Percentiles rank a stretch among this genome's conserved stretches.
Conservation (phyloP, 2,113 vertebrate species). For the Garra rufa region DNA sequence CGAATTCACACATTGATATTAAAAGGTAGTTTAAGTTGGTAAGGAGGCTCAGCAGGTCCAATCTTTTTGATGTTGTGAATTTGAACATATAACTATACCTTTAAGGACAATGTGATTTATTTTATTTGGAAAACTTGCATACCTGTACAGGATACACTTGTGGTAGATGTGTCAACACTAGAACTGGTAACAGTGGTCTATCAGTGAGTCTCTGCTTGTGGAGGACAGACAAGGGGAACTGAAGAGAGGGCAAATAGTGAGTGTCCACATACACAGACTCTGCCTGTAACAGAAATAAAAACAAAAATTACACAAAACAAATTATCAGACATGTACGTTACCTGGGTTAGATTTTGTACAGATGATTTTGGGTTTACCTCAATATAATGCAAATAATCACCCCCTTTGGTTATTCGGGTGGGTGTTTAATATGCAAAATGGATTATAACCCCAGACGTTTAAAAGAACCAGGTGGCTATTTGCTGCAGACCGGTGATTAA, state of each 20-base stretch:
- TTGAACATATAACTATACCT: too few relatives aligned
- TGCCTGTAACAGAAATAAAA: too few relatives aligned
- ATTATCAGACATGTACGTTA: background rate
- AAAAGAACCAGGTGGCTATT: too few relatives aligned
- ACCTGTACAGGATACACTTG: conserved; percentile 2
- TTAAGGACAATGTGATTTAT: conserved; percentile 5
- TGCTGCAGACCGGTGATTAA: too few relatives aligned
- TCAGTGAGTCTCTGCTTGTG: too few relatives aligned
- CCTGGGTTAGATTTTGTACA: too few relatives aligned
- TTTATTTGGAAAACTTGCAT: conserved; percentile 9
- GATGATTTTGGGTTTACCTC: conserved; percentile 7
- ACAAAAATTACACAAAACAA: background rate
- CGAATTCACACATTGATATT: too few relatives aligned
- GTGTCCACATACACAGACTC: too few relatives aligned
- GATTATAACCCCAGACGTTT: background rate
- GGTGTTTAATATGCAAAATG: background rate
- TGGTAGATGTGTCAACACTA: background rate
- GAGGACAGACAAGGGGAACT: too few relatives aligned
- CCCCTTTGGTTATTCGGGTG: conserved; percentile 8
- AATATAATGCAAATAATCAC: conserved; percentile 10
- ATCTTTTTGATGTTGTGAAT: too few relatives aligned
- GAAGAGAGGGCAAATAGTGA: too few relatives aligned
- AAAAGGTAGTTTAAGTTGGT: too few relatives aligned
- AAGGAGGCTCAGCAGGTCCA: conserved; percentile 40
- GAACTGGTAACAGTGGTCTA: conserved; percentile 11